These are phyloP conservation scores for Sinocyclocheilus grahami DNA, from an alignment of 2,113 vertebrate genomes.

Conservation along the genomic window DNA sequence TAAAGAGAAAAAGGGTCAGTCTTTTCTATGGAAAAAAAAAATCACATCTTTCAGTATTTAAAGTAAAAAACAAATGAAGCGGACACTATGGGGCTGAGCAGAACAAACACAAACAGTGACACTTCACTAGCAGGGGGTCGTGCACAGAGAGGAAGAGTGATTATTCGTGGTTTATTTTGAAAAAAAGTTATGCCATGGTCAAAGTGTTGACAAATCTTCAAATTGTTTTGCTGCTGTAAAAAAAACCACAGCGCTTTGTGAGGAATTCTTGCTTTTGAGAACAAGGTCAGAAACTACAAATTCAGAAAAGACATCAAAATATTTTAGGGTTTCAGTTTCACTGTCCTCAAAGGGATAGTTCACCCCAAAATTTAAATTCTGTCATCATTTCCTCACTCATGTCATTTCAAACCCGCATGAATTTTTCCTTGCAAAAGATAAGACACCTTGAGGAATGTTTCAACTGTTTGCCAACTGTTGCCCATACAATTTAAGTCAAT, in stretches of 20 bases:
- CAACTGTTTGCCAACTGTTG: too few relatives aligned
- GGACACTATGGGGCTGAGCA: neutral
- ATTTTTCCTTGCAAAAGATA: neutral
- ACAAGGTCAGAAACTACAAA: neutral
- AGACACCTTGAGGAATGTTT: neutral
- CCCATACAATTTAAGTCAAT: neutral
- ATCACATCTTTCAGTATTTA: neutral
- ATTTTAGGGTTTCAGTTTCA: neutral
- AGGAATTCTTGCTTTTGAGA: neutral
- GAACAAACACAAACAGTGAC: neutral
- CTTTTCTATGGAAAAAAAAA: neutral
- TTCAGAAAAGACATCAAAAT: neutral
- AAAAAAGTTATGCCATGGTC: neutral
- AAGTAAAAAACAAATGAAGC: neutral
- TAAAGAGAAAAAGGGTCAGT: neutral
- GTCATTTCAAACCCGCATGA: too few relatives aligned
- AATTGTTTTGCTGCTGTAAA: neutral
- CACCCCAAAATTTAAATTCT: neutral
- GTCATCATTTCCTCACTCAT: neutral
- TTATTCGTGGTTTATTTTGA: neutral
- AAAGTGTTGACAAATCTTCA: neutral
- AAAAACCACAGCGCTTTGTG: neutral
- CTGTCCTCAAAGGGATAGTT: neutral
- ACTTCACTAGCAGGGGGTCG: neutral
- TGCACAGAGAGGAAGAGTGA: neutral